Conservation (phyloP, 37 sponge, comb jelly and placozoan genomes). For the Corticium candelabrum region DNA sequence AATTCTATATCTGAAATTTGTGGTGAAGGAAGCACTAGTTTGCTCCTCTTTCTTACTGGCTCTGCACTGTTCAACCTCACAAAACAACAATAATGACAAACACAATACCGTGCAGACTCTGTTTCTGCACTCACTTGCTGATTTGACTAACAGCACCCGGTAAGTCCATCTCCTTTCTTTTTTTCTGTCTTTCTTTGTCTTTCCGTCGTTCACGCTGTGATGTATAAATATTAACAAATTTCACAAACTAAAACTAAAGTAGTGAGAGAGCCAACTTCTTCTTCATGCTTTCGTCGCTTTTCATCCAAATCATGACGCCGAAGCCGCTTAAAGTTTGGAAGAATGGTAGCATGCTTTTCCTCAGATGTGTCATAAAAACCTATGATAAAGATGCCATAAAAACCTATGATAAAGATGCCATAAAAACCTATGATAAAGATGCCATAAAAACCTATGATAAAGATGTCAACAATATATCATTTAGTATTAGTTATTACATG, state of each 20-base stretch:
- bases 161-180: conserved; percentile 71
- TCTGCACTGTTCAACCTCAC: conserved; percentile 21
- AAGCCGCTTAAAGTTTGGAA: conserved; percentile 53
- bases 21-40: conserved; percentile 90
- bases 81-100: not conserved
- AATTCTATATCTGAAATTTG: conserved; percentile 90
- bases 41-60: conserved; percentile 65
- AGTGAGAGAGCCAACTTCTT: no score
- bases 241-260: no score
- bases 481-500: no score
- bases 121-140: conserved; percentile 42
- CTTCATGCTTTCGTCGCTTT: conserved; percentile 59
- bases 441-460: not conserved
- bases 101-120: conserved; percentile 10
- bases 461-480: no score
- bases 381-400: not conserved
- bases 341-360: conserved; percentile 31
- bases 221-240: not conserved
- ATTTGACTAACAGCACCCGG: conserved; percentile 70
- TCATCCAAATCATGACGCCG: conserved; percentile 73
- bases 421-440: not conserved
- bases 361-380: conserved; percentile 84
- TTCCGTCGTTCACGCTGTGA: conserved; percentile 59
- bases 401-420: not conserved
- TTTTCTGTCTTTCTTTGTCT: conserved; percentile 76